Base-by-base conservation (phyloP, 2,888 invertebrate genomes). In the Sialis lutaria region DNA sequence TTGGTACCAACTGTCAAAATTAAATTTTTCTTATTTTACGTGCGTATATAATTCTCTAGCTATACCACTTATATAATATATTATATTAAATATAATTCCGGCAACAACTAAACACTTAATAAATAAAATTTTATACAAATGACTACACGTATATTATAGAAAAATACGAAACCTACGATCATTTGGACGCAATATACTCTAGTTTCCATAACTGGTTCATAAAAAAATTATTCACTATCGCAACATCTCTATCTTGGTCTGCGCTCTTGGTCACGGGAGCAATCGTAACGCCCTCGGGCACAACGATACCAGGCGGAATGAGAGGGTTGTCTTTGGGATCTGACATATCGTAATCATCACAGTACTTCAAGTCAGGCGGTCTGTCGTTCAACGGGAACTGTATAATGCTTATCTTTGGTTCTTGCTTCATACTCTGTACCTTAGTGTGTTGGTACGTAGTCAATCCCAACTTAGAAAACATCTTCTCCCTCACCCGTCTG, bases 201-300 rank as follows among this genome's bases (percentile, higher is more conserved):
- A 70, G 71, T 56, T 70, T 71, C 72, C 72, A 72, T 43, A 72
- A 59, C 53, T 72, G 72, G 57, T 72, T 69, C 42, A 64, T 64
- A 57, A 72, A 72, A 56, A 72, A 72, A 53, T 68, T 69, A 54
- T 70, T 67, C 40, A 72, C 69, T 54, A 70, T 64, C 44, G 67
- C 67, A 42, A 71, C 66, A 53, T 70, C 69, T 52, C 68, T 60
- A 55, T 67, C 67, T 54, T 63, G 67, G 54, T 67, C 67, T n/a
- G 64, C 60, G 6, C 59, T 62, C 6, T 62, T 62, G 33, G 60
- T 64, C 5, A 67, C 64, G 10, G 67, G 66, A 42, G 64, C 63
- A 50, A 67, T 67, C 49, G 67, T 67, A 39, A 68, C 65, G 41
- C 67, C 65, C 44, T 67, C 67, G 30, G 68, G 68, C 50, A 67